These are phyloP conservation scores for Ia io DNA, from an alignment of 2,113 vertebrate genomes.

Conservation along the genomic window DNA sequence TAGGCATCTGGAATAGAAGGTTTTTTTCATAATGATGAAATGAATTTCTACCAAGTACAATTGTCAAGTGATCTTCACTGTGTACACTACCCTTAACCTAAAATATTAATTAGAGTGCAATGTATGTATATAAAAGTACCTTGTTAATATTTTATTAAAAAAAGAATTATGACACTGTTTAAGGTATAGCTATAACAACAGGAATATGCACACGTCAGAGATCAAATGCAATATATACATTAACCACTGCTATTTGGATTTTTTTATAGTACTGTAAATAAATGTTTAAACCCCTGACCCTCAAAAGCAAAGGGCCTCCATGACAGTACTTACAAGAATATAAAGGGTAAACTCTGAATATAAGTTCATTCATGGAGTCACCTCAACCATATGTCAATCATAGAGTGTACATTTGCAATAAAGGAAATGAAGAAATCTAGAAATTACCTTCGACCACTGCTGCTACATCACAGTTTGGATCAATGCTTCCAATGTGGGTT, in stretches of 20 bases:
- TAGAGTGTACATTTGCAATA: not conserved
- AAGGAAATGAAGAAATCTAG: slow-evolving; percentile 3
- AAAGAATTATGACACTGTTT: not conserved
- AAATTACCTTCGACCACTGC: slow-evolving; percentile 93
- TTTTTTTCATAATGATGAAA: slow-evolving; percentile 39
- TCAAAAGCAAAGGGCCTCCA: slow-evolving; percentile 4
- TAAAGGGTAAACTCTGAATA: not conserved
- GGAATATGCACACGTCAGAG: not conserved
- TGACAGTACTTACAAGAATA: slow-evolving; percentile 42
- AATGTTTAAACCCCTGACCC: not conserved
- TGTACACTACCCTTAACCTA: not conserved
- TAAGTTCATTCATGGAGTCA: slow-evolving; percentile 7
- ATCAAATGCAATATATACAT: not conserved
- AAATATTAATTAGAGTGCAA: not conserved
- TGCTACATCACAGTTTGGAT: slow-evolving; percentile 95
- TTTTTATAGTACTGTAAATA: slow-evolving; percentile 41
- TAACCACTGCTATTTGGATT: not conserved
- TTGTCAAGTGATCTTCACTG: not conserved
- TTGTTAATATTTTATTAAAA: slow-evolving; percentile 35
- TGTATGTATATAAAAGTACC: not conserved
- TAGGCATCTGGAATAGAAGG: slow-evolving; percentile 89
- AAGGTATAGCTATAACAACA: not conserved
- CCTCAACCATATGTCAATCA: not conserved
- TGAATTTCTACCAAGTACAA: not conserved
- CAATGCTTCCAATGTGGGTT: slow-evolving; percentile 97